These are phyloP conservation scores for Sus scrofa DNA, from an alignment of 2,113 vertebrate genomes.

Conservation along the genomic window T2T-Sscrofa CM000819.6:138406001-138406500, in stretches of 20 bases:
- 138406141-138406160: constrained; percentile 11
- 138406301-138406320: background rate
- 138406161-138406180: background rate
- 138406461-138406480: background rate
- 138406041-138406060: background rate
- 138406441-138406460: background rate
- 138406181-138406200: background rate
- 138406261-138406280: no score
- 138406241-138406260: background rate
- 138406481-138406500: constrained; percentile 10
- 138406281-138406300: no score
- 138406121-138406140: background rate
- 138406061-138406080: background rate
- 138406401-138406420: background rate
- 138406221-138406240: background rate
- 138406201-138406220: background rate
- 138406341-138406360: background rate
- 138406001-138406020: background rate
- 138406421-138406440: constrained; percentile 24
- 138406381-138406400: constrained; percentile 2
- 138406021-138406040: background rate
- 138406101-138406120: background rate
- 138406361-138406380: constrained; percentile 17
- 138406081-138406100: background rate
- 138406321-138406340: constrained; percentile 47